phyloP scores from a whole-genome alignment of 2,888 invertebrate species.

The Conomelus anceps region DNA sequence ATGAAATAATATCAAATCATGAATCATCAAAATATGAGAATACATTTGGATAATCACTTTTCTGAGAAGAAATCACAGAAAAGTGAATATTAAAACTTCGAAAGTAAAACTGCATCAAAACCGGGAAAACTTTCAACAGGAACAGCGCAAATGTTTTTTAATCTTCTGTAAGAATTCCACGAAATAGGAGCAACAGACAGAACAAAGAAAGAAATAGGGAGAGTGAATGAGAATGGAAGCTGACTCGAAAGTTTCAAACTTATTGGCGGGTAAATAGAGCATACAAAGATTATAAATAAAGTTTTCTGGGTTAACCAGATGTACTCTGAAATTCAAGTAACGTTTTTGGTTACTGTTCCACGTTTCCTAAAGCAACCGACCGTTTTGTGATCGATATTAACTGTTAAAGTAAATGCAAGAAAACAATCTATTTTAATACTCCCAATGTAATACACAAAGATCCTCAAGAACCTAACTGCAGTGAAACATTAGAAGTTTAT shows the following conservation, averaged over 20 bases:
- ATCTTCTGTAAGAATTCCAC: not conserved
- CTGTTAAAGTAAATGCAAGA: too few species aligned
- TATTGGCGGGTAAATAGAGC: conserved; percentile 5
- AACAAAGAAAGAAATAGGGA: not conserved
- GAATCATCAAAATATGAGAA: too few species aligned
- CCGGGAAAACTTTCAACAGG: not conserved
- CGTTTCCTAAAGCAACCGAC: not conserved
- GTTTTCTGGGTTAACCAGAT: not conserved
- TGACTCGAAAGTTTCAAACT: not conserved
- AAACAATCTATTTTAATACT: too few species aligned
- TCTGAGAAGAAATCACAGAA: too few species aligned
- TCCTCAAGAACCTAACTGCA: too few species aligned
- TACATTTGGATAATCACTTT: too few species aligned
- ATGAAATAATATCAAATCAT: too few species aligned
- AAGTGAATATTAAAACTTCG: too few species aligned
- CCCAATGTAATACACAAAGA: too few species aligned
- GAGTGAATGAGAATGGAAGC: not conserved
- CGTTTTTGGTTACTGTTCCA: not conserved
- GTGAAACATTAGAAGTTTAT: too few species aligned
- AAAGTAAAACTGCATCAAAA: too few species aligned
- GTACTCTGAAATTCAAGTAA: not conserved
- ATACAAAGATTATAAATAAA: conserved; percentile 6
- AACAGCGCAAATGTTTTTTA: not conserved
- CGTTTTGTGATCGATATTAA: not conserved
- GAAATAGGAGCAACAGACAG: not conserved